Percentiles rank a stretch among this genome's conserved stretches.
Conservation (phyloP, 2,888 invertebrate species). For the Chironomus tentans region DNA sequence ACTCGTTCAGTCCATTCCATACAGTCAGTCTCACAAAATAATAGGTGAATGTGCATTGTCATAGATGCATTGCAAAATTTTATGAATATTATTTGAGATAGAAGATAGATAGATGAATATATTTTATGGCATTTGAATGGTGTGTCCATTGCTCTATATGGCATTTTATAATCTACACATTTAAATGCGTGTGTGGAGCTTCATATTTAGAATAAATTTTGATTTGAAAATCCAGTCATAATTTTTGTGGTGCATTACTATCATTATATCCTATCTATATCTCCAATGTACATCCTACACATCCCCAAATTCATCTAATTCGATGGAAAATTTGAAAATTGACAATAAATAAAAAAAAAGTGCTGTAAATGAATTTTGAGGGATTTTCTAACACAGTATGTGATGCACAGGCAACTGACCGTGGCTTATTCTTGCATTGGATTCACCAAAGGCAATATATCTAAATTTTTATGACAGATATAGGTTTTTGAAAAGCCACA, state of each 20-base stretch:
- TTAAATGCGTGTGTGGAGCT: not conserved
- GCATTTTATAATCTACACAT: not conserved
- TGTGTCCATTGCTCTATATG: not conserved
- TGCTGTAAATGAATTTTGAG: not conserved
- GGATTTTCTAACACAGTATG: not conserved
- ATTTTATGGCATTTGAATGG: conserved; percentile 10
- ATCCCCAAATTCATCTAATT: not conserved
- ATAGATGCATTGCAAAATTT: not conserved
- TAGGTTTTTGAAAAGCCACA: conserved; percentile 4
- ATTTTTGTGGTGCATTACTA: conserved; percentile 7
- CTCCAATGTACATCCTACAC: not conserved
- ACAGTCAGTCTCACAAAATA: not conserved
- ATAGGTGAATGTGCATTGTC: not conserved
- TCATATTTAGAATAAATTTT: not conserved
- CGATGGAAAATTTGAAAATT: conserved; percentile 14
- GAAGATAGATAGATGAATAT: not conserved
- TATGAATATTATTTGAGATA: not conserved
- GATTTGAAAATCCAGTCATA: not conserved
- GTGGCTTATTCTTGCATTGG: too few relatives aligned
- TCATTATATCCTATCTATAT: not conserved
- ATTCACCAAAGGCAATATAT: not conserved
- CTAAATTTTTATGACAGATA: conserved; percentile 17
- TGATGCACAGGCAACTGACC: not conserved
- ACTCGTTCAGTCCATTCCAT: not conserved
- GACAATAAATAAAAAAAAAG: not conserved